Base-by-base conservation (phyloP, 2,797 vertebrate genomes). In the Peromyscus nudipes region DNA sequence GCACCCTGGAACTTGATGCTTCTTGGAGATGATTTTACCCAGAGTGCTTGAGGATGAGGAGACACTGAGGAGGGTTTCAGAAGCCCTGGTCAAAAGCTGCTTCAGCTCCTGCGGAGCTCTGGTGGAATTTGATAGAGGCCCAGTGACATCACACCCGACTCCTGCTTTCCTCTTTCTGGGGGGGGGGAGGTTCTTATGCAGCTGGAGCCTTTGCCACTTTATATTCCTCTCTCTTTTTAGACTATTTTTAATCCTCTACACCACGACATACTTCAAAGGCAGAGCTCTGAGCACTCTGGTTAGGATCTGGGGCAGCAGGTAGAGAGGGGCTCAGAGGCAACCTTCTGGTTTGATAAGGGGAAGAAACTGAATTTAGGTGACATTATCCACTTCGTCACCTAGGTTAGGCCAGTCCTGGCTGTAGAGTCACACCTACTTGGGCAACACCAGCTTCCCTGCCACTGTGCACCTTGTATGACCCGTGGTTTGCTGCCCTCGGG, bases 211-310 rank as follows among this genome's bases (percentile, higher is more conserved):
- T 96, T 82, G 92, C 40, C 96, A 92, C 98, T 91, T 96, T 97
- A 89, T 98, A 92, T 67, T 77, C 16, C 67, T n/a, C 29, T 95
- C 93, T 62, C 96, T 92, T 97, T 71, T 97, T 76, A 46, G 97
- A 97, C 94, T 97, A 65, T 98, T 98, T 96, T 98, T 85, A 96
- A 75, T 97, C 97, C 83, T 97, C 96, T 55, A 14, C 43, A 80
- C 85, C 79, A 81, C 96, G 97, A 92, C 98, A 96, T 60, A 97
- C 96, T 98, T 97, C 89, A 93, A 92, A 86, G 62, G 83, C 89
- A 81, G 92, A 0, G 5, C 80, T 90, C 86, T 49, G 88, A 94
- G 95, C 88, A 92, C 77, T 85, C 60, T 8, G 7, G 86, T 76
- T 60, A 67, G 84, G 94, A 97, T 97, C 94, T 97, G 94, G 96